Conservation (phyloP, 1,140 invertebrate species). For the Brachionus koreanus region DNA sequence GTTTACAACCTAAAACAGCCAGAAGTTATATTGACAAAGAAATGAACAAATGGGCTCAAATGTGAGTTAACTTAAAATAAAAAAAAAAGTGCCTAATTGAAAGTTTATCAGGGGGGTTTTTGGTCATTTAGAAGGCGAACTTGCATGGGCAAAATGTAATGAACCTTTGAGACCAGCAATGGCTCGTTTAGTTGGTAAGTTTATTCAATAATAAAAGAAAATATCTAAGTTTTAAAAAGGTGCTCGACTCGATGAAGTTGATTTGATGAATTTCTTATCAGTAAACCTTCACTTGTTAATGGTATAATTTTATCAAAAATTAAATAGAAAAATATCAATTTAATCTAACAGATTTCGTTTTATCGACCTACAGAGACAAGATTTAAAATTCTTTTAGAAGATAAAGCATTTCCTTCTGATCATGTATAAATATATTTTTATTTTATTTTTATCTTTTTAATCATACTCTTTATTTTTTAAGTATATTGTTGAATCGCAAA, state of each 20-base stretch:
- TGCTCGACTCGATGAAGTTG: constrained; percentile 58
- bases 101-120: constrained; percentile 58
- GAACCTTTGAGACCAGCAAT: constrained; percentile 48
- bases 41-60: constrained; percentile 60
- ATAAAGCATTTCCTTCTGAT: constrained; percentile 65
- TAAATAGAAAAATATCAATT: constrained; percentile 22
- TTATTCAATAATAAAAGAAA: not conserved
- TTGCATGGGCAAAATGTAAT: constrained; percentile 62
- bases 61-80: constrained; percentile 32
- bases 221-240: constrained; percentile 49
- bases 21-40: constrained; percentile 55
- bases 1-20: constrained; percentile 60
- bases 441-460: constrained; percentile 31
- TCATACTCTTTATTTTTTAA: constrained; percentile 47
- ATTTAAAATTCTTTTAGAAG: constrained; percentile 64
- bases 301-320: constrained; percentile 46
- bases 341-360: constrained; percentile 59
- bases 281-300: constrained; percentile 63
- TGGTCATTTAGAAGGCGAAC: constrained; percentile 58
- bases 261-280: constrained; percentile 63
- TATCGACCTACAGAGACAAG: constrained; percentile 62
- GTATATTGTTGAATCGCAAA: constrained; percentile 65
- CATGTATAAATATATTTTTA: not conserved
- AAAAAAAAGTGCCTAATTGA: constrained; percentile 49
- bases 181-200: constrained; percentile 59